These are phyloP conservation scores for Vicugna pacos DNA, from an alignment of 2,113 vertebrate species.

Conservation along the genomic window DNA sequence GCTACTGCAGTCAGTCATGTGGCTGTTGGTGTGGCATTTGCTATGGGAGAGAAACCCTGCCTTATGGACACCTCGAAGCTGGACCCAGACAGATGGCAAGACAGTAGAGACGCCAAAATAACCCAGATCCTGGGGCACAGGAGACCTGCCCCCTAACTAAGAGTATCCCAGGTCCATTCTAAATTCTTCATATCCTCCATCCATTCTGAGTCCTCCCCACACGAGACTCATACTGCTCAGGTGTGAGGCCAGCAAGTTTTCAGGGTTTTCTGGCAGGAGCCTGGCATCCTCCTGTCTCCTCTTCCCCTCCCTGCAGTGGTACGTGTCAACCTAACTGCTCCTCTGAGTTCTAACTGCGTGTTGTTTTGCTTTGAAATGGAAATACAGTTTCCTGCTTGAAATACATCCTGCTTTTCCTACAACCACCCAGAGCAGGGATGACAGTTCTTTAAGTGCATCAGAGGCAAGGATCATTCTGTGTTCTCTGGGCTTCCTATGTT, in stretches of 20 bases:
- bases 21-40: not conserved
- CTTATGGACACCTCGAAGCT: not conserved
- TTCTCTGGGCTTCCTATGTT: not conserved
- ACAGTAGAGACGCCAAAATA: not conserved
- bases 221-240: not conserved
- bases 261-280: not conserved
- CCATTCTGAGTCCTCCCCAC: not conserved
- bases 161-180: rapidly evolving
- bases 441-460: not conserved
- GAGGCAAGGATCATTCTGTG: not conserved
- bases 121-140: not conserved
- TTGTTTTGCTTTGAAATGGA: not conserved
- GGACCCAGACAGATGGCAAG: not conserved
- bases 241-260: not conserved
- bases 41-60: not conserved
- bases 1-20: not conserved
- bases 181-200: not conserved
- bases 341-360: not conserved
- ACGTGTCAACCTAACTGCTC: rapidly evolving
- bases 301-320: not conserved
- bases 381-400: not conserved
- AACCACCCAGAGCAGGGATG: not conserved
- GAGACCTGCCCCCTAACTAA: not conserved
- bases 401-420: not conserved
- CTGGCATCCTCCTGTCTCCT: no score